Conservation (phyloP, 1,140 invertebrate species). For the Orius insidiosus region DNA sequence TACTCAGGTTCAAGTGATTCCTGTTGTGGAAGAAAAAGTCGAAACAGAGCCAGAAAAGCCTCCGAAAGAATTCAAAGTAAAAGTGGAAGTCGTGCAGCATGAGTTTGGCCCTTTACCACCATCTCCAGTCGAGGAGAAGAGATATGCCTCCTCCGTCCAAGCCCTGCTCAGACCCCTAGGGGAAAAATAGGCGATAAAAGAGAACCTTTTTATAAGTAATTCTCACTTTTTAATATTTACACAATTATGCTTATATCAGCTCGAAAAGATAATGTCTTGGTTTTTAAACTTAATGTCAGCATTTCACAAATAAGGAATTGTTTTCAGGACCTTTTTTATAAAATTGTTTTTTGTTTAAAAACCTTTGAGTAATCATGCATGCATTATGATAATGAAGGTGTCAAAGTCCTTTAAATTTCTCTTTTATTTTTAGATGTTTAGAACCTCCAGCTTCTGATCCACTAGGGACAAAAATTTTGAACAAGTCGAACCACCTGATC, state of each 20-base stretch:
- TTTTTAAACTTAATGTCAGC: background rate
- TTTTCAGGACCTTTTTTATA: too few relatives aligned
- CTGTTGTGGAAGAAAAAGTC: slow-evolving; percentile 14
- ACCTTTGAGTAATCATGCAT: background rate
- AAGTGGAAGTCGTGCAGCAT: slow-evolving; percentile 25
- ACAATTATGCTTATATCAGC: background rate
- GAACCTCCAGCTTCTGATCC: slow-evolving; percentile 21
- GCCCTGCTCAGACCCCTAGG: slow-evolving; percentile 21
- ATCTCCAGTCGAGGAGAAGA: slow-evolving; percentile 53
- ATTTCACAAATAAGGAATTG: background rate
- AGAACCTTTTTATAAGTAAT: slow-evolving; percentile 20
- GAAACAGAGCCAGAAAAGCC: slow-evolving; percentile 17
- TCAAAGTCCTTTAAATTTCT: background rate
- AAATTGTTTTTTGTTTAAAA: background rate
- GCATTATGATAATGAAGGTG: background rate
- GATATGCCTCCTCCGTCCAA: slow-evolving; percentile 41
- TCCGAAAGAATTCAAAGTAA: slow-evolving; percentile 21
- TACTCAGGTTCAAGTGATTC: slow-evolving; percentile 16
- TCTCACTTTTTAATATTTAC: background rate
- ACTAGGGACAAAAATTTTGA: slow-evolving; percentile 17
- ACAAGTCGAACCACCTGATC: slow-evolving; percentile 32
- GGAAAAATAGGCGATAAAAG: slow-evolving; percentile 30
- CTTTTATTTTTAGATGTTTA: slow-evolving; percentile 14
- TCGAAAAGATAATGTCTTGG: background rate
- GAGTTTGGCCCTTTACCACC: slow-evolving; percentile 65